phyloP scores from a whole-genome alignment of 2,888 invertebrate genomes.

The Clunio marinus region DNA sequence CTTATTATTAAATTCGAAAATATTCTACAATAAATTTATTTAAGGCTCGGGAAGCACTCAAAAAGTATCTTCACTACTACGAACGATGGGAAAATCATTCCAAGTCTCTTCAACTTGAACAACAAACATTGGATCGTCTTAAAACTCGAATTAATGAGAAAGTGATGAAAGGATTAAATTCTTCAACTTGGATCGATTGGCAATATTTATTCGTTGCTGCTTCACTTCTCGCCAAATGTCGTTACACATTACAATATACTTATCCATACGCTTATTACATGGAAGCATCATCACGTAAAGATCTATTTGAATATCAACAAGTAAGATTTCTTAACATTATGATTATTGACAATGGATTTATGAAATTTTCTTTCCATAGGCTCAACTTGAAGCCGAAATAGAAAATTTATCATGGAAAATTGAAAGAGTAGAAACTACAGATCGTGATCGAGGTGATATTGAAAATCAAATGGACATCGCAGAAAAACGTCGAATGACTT shows the following conservation, averaged over 20 bases:
- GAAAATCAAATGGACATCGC: constrained; percentile 99
- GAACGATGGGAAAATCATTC: constrained; percentile 99
- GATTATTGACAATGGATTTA: too few relatives aligned
- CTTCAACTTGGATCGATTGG: constrained; percentile 97
- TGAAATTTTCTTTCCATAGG: constrained; percentile 55
- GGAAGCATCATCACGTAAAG: constrained; percentile 89
- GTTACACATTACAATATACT: constrained; percentile 97
- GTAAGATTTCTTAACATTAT: constrained; percentile 48
- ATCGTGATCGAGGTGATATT: constrained; percentile 90
- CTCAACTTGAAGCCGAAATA: constrained; percentile 97
- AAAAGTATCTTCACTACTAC: constrained; percentile 97
- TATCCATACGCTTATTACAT: constrained; percentile 99
- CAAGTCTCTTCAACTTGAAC: constrained; percentile 91
- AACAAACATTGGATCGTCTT: constrained; percentile 86
- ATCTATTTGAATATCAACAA: constrained; percentile 77
- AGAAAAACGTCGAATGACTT: constrained; percentile 90
- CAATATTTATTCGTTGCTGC: constrained; percentile 96
- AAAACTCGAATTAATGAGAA: constrained; percentile 90
- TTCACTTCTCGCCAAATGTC: constrained; percentile 85
- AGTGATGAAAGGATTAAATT: constrained; percentile 88
- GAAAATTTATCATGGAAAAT: constrained; percentile 99
- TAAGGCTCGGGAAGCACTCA: constrained; percentile 84
- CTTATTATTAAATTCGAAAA: too few relatives aligned
- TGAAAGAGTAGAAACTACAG: constrained; percentile 95
- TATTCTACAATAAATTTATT: constrained; percentile 1